Base-by-base conservation (phyloP, 1,140 invertebrate genomes). In the Charaxes varanes region DNA sequence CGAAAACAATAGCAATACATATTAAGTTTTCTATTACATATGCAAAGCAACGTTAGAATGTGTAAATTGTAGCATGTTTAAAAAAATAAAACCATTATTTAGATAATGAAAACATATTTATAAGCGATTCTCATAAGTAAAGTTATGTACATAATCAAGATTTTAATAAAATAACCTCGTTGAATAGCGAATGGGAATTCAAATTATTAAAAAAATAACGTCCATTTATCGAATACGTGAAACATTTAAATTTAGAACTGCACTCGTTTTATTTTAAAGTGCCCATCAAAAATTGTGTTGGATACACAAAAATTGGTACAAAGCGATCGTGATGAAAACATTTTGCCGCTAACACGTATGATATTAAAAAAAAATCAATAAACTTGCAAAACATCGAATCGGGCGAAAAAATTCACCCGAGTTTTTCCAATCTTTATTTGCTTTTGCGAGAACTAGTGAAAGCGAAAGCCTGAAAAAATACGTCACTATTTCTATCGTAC, bases 401-500 rank as follows among this genome's bases (percentile, higher is more conserved):
- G 52, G 40, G 62, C 2, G 18, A 52, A 69, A 71, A 74, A 67
- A 66, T 60, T 40, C 64, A 56, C 59, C 59, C 49, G 62, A 56
- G 41, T 67, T 78, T 76, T 76, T 64, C 62, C 62, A 50, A 73
- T 78, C 65, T 81, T 68, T 82, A 79, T 79, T 77, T 76, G 74
- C 63, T 65, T 76, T 76, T 69, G 63, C 73, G 71, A 70, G 70
- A 59, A 74, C 64, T 64, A 73, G 41, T 73, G 66, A 78, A 72
- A 79, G 59, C 48, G 77, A 74, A 63, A 78, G 70, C 45, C 46
- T 52, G 60, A 58, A 76, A 77, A 78, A 80, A 76, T 70, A 68
- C 76, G 68, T 76, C 76, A 81, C 77, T 78, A 79, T 77, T 79
- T 64, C 72, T 77, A 79, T 76, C 64, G 74, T 63, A 55, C 62